These are phyloP conservation scores for Stenodera caucasica DNA, from an alignment of 2,888 invertebrate species.

Conservation along the genomic window DNA sequence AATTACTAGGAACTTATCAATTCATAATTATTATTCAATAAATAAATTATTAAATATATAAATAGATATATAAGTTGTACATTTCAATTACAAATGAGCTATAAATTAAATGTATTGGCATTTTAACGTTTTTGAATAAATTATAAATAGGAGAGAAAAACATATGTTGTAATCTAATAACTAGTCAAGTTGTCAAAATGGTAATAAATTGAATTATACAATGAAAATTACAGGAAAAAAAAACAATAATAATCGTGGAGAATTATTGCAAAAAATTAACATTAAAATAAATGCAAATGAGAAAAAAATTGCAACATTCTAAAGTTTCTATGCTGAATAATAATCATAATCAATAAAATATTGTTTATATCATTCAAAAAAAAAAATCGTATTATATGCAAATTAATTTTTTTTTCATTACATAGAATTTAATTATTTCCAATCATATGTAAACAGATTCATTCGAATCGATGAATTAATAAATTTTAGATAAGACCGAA, in stretches of 20 bases:
- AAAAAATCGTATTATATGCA: too few relatives aligned
- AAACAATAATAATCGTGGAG: neutral
- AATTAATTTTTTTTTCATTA: too few relatives aligned
- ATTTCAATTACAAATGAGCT: conserved; percentile 8
- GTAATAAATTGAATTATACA: neutral
- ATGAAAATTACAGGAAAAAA: neutral
- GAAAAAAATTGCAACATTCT: too few relatives aligned
- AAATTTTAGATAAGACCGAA: too few relatives aligned
- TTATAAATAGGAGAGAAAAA: conserved; percentile 16
- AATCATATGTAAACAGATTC: too few relatives aligned
- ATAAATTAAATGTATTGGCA: conserved; percentile 30
- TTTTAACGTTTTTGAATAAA: conserved; percentile 25
- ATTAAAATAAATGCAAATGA: too few relatives aligned
- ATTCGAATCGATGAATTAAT: too few relatives aligned
- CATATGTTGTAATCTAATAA: conserved; percentile 31
- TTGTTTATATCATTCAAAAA: too few relatives aligned
- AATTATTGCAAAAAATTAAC: neutral
- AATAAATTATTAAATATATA: conserved; percentile 7
- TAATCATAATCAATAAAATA: neutral
- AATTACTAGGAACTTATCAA: conserved; percentile 10
- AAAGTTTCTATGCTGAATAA: too few relatives aligned
- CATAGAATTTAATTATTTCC: too few relatives aligned
- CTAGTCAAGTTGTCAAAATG: conserved; percentile 12
- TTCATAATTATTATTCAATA: conserved; percentile 4
- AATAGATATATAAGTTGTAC: conserved; percentile 4